These are phyloP conservation scores for Drosophila lini DNA, from an alignment of 1,140 invertebrate species.

Conservation along the genomic window DNA sequence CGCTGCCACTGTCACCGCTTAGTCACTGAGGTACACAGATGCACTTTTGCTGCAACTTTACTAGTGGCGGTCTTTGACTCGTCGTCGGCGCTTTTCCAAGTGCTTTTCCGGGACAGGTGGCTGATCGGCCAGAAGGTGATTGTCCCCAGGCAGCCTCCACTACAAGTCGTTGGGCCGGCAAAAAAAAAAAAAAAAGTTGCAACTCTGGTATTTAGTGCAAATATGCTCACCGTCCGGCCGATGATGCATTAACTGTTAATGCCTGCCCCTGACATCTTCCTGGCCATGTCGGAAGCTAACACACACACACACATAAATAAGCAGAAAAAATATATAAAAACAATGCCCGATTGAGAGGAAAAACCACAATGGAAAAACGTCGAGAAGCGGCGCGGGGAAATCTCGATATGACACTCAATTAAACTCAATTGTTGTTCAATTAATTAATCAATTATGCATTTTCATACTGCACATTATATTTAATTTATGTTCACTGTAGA, in stretches of 20 bases:
- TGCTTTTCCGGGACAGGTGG: slow-evolving; percentile 53
- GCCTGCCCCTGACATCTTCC: slow-evolving; percentile 42
- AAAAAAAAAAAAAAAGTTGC: slow-evolving; percentile 44
- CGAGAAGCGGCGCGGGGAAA: neutral
- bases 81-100: slow-evolving; percentile 10
- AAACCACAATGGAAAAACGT: slow-evolving; percentile 21
- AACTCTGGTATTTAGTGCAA: slow-evolving; percentile 64
- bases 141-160: slow-evolving; percentile 37
- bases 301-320: neutral
- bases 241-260: slow-evolving; percentile 63
- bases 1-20: slow-evolving; percentile 42
- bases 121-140: slow-evolving; percentile 55
- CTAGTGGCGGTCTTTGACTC: slow-evolving; percentile 66
- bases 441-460: slow-evolving; percentile 76
- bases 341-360: slow-evolving; percentile 2
- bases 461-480: slow-evolving; percentile 40
- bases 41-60: slow-evolving; percentile 22
- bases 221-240: slow-evolving; percentile 22
- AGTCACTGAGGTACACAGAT: slow-evolving; percentile 30
- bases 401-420: slow-evolving; percentile 65
- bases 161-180: slow-evolving; percentile 25
- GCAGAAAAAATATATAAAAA: slow-evolving; percentile 14
- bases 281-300: slow-evolving; percentile 49
- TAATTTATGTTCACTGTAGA: slow-evolving; percentile 14
- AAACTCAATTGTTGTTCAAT: slow-evolving; percentile 76